These are phyloP conservation scores for Proterorhinus semilunaris DNA, from an alignment of 2,113 vertebrate species.

Conservation along the genomic window DNA sequence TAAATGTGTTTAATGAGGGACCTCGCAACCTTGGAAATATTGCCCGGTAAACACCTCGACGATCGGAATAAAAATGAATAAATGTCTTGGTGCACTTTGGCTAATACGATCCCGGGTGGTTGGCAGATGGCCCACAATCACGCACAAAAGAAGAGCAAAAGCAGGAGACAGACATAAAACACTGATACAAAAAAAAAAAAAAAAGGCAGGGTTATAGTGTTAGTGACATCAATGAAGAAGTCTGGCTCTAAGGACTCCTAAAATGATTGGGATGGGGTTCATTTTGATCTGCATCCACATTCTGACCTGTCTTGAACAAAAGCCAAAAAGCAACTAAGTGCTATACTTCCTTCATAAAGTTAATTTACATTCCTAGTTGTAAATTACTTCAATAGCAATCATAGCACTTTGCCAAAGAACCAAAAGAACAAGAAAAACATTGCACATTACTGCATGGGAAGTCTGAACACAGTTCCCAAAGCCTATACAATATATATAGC, in stretches of 20 bases:
- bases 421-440: too few relatives aligned
- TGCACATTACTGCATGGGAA: too few relatives aligned
- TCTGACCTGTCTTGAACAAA: too few relatives aligned
- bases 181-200: background rate
- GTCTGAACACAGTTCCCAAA: too few relatives aligned
- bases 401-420: too few relatives aligned
- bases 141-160: background rate
- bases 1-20: conserved; percentile 13
- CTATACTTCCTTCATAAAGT: too few relatives aligned
- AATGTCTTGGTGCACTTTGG: background rate
- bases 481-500: too few relatives aligned
- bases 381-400: too few relatives aligned
- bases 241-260: background rate
- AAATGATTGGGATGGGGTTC: too few relatives aligned
- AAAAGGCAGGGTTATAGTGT: background rate
- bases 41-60: background rate
- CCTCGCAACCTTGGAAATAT: background rate
- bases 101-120: background rate
- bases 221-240: background rate
- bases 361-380: too few relatives aligned
- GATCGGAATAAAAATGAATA: conserved; percentile 3
- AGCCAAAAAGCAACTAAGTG: too few relatives aligned
- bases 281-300: too few relatives aligned
- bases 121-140: conserved; percentile 1
- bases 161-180: background rate